Conservation (phyloP, 53 echinoderm and acorn worm species). For the Temnopleurus reevesii region DNA sequence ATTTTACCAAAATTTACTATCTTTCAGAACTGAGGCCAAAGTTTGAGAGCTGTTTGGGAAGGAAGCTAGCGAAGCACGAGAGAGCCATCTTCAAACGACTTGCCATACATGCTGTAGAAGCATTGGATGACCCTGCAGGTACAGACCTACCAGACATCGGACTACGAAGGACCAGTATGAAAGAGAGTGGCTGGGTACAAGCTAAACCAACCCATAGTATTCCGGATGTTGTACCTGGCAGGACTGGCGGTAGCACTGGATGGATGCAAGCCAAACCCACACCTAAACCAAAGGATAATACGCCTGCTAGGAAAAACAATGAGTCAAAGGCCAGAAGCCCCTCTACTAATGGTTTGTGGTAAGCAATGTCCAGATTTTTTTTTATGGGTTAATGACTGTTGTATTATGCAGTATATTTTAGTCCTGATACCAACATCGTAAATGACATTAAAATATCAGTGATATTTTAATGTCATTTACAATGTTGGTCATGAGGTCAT, state of each 20-base stretch:
- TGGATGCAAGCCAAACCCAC: background rate
- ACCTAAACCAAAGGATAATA: background rate
- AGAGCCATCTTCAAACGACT: conserved; percentile 43
- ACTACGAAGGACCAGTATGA: conserved; percentile 45
- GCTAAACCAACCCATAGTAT: conserved; percentile 6
- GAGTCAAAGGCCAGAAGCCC: no score
- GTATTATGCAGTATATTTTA: no score
- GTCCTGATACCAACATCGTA: no score
- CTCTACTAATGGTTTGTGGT: no score
- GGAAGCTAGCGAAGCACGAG: conserved; percentile 33
- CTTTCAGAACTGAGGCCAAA: conserved; percentile 45
- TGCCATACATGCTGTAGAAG: conserved; percentile 47
- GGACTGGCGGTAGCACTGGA: background rate
- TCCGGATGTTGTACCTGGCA: background rate
- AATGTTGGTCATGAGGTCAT: no score
- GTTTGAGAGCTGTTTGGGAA: conserved; percentile 46
- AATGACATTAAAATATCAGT: no score
- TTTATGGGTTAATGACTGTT: no score
- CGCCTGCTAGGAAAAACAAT: background rate
- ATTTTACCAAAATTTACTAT: no score
- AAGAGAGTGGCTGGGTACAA: conserved; percentile 43
- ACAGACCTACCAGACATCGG: conserved; percentile 35
- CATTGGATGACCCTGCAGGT: conserved; percentile 41
- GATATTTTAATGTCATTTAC: no score
- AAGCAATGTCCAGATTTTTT: no score